A percentile compares a stretch with the other conserved stretches of the same genome.
Evolutionary conservation across 2,797 vertebrate species (phyloP).

Genomic region (Lophius americanus): DNA sequence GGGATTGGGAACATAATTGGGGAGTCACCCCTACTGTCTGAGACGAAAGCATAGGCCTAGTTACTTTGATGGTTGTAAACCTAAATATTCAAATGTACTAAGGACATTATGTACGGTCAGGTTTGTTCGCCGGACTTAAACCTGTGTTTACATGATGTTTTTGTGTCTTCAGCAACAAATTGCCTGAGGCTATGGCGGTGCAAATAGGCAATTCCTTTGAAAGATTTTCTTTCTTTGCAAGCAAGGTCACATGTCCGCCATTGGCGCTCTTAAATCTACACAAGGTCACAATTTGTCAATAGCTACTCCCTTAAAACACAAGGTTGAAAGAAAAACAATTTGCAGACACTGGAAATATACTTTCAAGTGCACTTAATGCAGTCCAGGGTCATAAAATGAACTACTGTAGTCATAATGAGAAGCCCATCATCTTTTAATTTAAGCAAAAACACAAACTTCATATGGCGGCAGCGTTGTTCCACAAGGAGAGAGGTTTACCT

Average conservation of each 20-base stretch:
- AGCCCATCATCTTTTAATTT: background rate
- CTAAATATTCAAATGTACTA: background rate
- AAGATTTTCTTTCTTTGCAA: background rate
- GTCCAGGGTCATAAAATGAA: slow-evolving; percentile 10
- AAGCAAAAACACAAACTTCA: slow-evolving; percentile 11
- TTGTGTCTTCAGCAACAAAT: background rate
- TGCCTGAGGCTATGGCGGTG: background rate
- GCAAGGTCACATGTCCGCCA: background rate
- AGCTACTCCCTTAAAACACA: too few species aligned
- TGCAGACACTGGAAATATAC: background rate
- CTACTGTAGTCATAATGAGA: background rate
- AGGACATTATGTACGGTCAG: background rate
- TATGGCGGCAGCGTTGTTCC: background rate
- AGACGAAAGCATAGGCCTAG: too few species aligned
- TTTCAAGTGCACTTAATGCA: slow-evolving; percentile 5
- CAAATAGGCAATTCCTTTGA: background rate
- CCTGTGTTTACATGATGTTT: background rate
- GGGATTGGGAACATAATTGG: too few species aligned
- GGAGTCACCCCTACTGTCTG: too few species aligned
- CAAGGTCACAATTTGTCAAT: too few species aligned
- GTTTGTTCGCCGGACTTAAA: background rate
- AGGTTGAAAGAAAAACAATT: background rate
- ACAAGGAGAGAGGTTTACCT: too few species aligned
- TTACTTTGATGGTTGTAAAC: background rate
- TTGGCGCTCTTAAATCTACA: background rate